Evolutionary conservation across 1,140 invertebrate species (phyloP), one percentile per base, ranked within the genome.

Genomic region (Tetramorium alpestre): DNA sequence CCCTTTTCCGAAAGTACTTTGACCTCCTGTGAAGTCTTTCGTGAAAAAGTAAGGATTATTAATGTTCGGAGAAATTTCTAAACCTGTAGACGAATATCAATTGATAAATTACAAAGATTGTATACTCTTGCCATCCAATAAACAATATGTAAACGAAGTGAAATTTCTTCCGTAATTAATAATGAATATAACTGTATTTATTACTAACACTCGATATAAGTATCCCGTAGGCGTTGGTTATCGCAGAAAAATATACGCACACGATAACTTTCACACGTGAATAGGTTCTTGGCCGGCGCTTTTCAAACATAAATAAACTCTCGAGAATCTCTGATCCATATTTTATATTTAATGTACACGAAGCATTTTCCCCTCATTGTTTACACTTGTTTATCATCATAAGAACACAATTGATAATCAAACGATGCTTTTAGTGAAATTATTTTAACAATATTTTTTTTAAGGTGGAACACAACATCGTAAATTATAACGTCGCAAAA

Each of bases 221-320:
- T 22, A 13, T 44, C 4, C 2, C 41, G 38, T 67, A n/a, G n/a
- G 38, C 38, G 33, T 67, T 22, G 38, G 22, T 2, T 11, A 25
- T 70, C 13, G 22, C 33, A 22, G 6, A 38, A 58, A 54, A 16
- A 56, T 56, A 4, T 22, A 51, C 7, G 1, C n/a, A 33, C 28
- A 73, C 49, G 25, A 73, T 22, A 10, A 69, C 38, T 47, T 69
- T 70, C 67, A 47, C 10, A 8, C 0, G 16, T 54, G 33, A 56
- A 47, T 6, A 64, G 11, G 56, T 56, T 75, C 33, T 69, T 56
- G 51, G 33, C 18, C 11, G 22, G 3, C 13, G 25, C 16, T 56
- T 75, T 38, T 41, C 11, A 38, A 56, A 75, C 51, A 56, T 51
- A 3, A 56, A 75, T 75, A 75, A 56, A 72, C 49, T 56, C 49